Evolutionary conservation across 2,888 invertebrate species (phyloP), one percentile per base, ranked within the genome.

Genomic region (Rhagonycha lutea): DNA sequence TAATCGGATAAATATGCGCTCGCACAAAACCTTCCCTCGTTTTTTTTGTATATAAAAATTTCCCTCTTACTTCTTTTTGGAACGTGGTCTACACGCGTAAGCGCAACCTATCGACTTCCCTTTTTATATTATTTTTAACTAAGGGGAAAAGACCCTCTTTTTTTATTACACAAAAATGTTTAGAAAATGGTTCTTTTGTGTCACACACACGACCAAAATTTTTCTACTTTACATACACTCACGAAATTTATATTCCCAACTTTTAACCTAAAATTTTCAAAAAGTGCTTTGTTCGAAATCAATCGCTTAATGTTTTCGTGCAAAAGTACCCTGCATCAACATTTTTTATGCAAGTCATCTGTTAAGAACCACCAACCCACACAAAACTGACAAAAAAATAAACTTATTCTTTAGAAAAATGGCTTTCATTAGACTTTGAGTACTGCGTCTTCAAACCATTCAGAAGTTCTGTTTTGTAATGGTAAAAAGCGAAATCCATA

Each of bases 61-160:
- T 74, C 79, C 77, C 75, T 79, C 76, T 76, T 29, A 71, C 65
- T 62, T 75, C 74, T 77, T 75, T 76, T 78, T 74, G 81, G 79
- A 81, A 79, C 81, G 81, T 80, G 80, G 80, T 79, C 75, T 62
- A 80, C 82, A 80, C 82, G 80, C 82, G 80, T 77, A 74, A 78
- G 81, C 79, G 80, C 82, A 78, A 75, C 80, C 82, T 76, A 81
- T 72, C 71, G 76, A 68, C 77, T 79, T 80, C 80, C 79, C 80
- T 80, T 82, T 82, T 82, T 81, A 80, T 74, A 80, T 79, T 82
- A 81, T 81, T 82, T 82, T 81, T 82, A 79, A 78, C 74, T 70
- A 69, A 78, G 78, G 82, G 81, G 75, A 68, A 60, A 60, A 62
- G 71, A 75, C 80, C 80, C 82, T 79, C 73, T 70, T 79, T 79